Conservation (phyloP, 2,113 vertebrate species). For the Oenanthe oenanthe region DNA sequence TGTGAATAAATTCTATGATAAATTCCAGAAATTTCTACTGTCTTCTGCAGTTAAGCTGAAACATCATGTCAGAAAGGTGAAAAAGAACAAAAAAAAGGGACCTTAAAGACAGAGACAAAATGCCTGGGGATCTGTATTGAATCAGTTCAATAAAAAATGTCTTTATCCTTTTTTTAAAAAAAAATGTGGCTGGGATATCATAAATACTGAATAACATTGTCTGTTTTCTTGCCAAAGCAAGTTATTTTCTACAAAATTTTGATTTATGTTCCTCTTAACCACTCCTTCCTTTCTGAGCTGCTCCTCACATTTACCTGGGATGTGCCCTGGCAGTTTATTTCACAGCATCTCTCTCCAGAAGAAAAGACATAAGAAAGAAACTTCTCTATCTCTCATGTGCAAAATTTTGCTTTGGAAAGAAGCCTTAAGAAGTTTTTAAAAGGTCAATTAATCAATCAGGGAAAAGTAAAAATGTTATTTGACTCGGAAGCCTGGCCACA, state of each 20-base stretch:
- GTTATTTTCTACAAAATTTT: neutral
- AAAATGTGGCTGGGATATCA: neutral
- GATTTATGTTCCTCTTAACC: neutral
- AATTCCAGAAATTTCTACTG: neutral
- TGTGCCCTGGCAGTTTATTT: neutral
- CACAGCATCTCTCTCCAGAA: neutral
- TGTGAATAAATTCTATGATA: neutral
- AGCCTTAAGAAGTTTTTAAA: constrained; percentile 51
- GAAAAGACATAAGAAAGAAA: neutral
- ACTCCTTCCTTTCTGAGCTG: neutral
- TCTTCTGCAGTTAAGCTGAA: neutral
- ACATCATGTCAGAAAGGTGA: neutral
- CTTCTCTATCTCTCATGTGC: neutral
- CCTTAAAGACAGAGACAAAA: neutral
- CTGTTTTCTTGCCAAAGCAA: neutral
- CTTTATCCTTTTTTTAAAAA: neutral
- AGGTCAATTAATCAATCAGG: constrained; percentile 67
- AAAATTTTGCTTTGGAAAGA: constrained; percentile 39
- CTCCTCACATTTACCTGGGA: neutral
- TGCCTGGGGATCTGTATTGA: neutral
- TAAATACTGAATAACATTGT: neutral
- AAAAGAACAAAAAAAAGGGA: neutral
- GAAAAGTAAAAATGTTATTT: constrained; percentile 60
- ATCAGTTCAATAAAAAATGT: neutral
- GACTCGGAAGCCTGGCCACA: neutral